A percentile compares a stretch with the other conserved stretches of the same genome.
Conservation (phyloP, 2,113 vertebrate genomes). For the Paradisaea rubra region DNA sequence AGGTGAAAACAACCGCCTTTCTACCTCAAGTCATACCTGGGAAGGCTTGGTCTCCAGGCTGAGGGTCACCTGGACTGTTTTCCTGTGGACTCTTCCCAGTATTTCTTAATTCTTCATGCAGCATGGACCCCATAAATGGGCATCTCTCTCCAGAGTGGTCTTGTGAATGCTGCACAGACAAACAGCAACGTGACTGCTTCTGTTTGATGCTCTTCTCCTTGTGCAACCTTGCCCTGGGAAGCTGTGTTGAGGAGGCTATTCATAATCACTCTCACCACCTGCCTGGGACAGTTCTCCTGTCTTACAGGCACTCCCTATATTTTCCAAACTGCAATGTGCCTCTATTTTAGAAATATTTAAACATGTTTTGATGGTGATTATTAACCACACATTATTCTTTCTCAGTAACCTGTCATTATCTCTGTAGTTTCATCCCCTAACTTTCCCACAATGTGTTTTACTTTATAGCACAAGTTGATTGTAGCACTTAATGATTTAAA, state of each 20-base stretch:
- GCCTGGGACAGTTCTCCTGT: background rate
- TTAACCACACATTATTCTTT: background rate
- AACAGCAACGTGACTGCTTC: rapidly evolving
- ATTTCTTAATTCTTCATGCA: background rate
- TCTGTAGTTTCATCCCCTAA: background rate
- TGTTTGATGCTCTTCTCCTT: background rate
- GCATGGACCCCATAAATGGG: background rate
- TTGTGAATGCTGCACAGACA: rapidly evolving
- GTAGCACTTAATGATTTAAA: background rate
- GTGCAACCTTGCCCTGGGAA: background rate
- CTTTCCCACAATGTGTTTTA: background rate
- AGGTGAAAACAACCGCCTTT: background rate
- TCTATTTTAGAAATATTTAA: background rate
- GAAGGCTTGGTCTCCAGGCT: background rate
- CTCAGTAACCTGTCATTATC: background rate
- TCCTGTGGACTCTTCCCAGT: background rate
- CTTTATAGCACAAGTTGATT: background rate
- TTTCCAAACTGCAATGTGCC: background rate
- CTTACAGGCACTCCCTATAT: background rate
- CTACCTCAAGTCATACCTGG: background rate
- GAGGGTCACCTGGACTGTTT: background rate
- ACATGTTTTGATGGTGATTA: background rate
- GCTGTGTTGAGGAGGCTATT: rapidly evolving
- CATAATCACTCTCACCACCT: background rate
- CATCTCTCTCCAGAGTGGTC: background rate